Evolutionary conservation across 2,888 invertebrate genomes (phyloP).

Genomic region (Ganaspis brasiliensis): DNA sequence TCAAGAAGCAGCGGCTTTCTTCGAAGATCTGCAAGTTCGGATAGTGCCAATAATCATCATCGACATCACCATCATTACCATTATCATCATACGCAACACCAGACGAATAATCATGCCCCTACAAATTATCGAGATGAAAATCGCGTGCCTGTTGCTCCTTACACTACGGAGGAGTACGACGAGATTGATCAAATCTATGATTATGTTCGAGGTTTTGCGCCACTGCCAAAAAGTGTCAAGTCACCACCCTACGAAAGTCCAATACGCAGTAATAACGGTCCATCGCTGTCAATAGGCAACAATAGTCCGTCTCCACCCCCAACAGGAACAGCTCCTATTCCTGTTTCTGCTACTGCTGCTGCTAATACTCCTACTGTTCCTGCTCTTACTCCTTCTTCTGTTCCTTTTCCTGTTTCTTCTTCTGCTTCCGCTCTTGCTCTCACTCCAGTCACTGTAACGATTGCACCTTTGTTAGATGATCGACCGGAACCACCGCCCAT

Average conservation of each 20-base stretch:
- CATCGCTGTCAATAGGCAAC: too few species aligned
- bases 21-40: slow-evolving; percentile 89
- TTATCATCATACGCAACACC: slow-evolving; percentile 82
- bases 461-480: slow-evolving; percentile 83
- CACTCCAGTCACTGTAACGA: slow-evolving; percentile 83
- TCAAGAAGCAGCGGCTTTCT: slow-evolving; percentile 80
- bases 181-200: slow-evolving; percentile 98
- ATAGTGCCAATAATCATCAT: slow-evolving; percentile 82
- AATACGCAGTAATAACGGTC: slow-evolving; percentile 62
- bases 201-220: slow-evolving; percentile 96
- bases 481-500: slow-evolving; percentile 95
- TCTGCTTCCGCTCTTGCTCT: background rate
- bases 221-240: slow-evolving; percentile 90
- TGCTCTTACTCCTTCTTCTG: background rate
- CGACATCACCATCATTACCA: slow-evolving; percentile 81
- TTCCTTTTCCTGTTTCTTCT: background rate
- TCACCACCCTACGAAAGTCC: slow-evolving; percentile 84
- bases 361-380: background rate
- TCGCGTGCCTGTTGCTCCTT: slow-evolving; percentile 80
- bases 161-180: slow-evolving; percentile 95
- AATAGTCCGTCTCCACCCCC: slow-evolving; percentile 63
- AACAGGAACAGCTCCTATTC: slow-evolving; percentile 36
- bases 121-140: slow-evolving; percentile 84
- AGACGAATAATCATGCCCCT: slow-evolving; percentile 71
- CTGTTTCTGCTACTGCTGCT: background rate